Evolutionary conservation across 2,797 vertebrate species (phyloP).

Genomic region (Rhabdophis nuchalis): DNA sequence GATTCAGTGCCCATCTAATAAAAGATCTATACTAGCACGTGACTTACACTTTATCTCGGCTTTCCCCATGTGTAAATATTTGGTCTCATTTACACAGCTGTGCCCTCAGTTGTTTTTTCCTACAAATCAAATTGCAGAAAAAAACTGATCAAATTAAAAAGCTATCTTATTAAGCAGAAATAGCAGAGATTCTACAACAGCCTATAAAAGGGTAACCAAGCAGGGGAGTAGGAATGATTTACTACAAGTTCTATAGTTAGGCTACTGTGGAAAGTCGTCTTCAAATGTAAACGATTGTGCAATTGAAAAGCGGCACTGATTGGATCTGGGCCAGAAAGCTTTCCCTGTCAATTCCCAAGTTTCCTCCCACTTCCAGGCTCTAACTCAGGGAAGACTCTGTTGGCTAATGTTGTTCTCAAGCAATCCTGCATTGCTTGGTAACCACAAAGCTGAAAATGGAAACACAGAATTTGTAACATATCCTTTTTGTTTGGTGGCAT

Average conservation of each 20-base stretch:
- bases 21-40: background rate
- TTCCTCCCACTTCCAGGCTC: background rate
- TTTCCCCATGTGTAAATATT: background rate
- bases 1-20: background rate
- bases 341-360: background rate
- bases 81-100: background rate
- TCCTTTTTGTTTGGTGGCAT: background rate
- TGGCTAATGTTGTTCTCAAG: background rate
- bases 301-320: no score
- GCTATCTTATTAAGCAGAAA: background rate
- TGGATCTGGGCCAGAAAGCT: background rate
- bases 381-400: no score
- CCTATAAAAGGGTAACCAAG: background rate
- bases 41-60: background rate
- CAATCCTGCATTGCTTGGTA: background rate
- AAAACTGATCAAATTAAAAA: background rate
- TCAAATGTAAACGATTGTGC: background rate
- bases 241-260: background rate
- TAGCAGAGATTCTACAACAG: background rate
- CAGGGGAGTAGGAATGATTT: background rate
- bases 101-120: background rate
- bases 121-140: background rate
- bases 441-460: background rate
- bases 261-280: background rate
- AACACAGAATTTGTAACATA: background rate